Evolutionary conservation across 2,797 vertebrate genomes (phyloP), one percentile per base, ranked within the genome.

Genomic region (Helicolenus hilgendorfi): DNA sequence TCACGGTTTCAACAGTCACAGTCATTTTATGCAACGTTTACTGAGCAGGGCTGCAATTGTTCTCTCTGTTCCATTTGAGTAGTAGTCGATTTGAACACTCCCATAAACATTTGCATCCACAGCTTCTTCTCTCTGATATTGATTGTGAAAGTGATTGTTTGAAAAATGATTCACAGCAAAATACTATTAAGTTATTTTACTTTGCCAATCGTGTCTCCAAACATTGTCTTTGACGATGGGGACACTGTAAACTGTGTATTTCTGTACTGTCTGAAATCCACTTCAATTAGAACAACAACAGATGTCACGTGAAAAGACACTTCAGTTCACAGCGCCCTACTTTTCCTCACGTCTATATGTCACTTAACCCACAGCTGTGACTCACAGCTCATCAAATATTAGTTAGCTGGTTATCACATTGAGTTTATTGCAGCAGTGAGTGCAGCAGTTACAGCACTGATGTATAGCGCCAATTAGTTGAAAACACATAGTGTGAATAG

Each of bases 31-130:
- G 71, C 79, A 84, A 67, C 79, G 85, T 95, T 92, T 91, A 84
- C 90, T 38, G 87, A 94, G 91, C 87, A 80, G 85, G 85, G 86
- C 85, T 79, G 77, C 87, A 81, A 90, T 92, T 90, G 83, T 89
- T 92, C 86, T 92, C 71, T 77, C 91, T 87, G 83, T 91, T 94
- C 87, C 78, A 69, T 84, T 69, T 86, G 89, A 94, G 87, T 60
- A 92, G 88, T 83, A 78, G 91, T 95, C 92, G 70, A 92, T 95
- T 90, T 85, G 83, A 95, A 93, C 89, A 83, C 85, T 79, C 85
- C 56, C 72, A 72, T 81, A 79, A 85, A 91, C 81, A 86, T 95
- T 86, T 92, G 85, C 73, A 90, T 91, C 60, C 22, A 72, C 58
- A 11, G 31, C 59, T 38, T 55, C 72, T 89, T 89, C 33, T 60